Percentiles rank a stretch among this genome's conserved stretches.
Evolutionary conservation across 35 echinoderm and acorn worm genomes (phyloP).

Genomic region (Holothuria glaberrima): DNA sequence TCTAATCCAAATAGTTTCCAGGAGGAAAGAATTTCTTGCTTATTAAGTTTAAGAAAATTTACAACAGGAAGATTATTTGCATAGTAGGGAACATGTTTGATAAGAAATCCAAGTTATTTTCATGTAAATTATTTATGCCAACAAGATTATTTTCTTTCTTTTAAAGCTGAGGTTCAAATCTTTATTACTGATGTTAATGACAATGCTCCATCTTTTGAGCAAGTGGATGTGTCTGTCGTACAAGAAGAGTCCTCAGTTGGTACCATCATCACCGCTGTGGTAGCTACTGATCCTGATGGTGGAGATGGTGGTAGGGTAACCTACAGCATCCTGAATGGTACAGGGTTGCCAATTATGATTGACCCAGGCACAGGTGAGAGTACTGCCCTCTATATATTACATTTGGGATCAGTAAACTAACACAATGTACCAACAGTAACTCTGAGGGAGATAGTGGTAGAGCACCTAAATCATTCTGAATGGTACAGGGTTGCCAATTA

Average conservation of each 20-base stretch:
- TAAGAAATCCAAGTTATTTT: no score
- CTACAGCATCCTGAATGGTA: slow-evolving; percentile 61
- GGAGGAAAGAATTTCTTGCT: no score
- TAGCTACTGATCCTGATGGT: slow-evolving; percentile 75
- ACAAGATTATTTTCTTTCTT: not conserved
- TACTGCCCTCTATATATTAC: not conserved
- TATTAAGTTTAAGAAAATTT: no score
- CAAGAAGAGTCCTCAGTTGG: slow-evolving; percentile 62
- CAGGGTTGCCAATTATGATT: slow-evolving; percentile 56
- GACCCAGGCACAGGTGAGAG: slow-evolving; percentile 74
- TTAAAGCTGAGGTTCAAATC: slow-evolving; percentile 31
- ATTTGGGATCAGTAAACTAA: no score
- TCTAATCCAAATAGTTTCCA: no score
- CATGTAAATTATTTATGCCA: no score
- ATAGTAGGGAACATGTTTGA: no score
- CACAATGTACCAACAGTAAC: no score
- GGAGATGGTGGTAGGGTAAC: slow-evolving; percentile 65
- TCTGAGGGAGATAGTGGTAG: no score
- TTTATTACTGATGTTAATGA: slow-evolving; percentile 39
- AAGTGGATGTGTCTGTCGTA: slow-evolving; percentile 17
- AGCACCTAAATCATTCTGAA: not conserved
- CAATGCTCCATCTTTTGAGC: slow-evolving; percentile 46
- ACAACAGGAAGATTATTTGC: no score
- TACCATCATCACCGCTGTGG: slow-evolving; percentile 69
- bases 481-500: not conserved